phyloP scores from a whole-genome alignment of 2,888 invertebrate species.

The Lymantria monacha region DNA sequence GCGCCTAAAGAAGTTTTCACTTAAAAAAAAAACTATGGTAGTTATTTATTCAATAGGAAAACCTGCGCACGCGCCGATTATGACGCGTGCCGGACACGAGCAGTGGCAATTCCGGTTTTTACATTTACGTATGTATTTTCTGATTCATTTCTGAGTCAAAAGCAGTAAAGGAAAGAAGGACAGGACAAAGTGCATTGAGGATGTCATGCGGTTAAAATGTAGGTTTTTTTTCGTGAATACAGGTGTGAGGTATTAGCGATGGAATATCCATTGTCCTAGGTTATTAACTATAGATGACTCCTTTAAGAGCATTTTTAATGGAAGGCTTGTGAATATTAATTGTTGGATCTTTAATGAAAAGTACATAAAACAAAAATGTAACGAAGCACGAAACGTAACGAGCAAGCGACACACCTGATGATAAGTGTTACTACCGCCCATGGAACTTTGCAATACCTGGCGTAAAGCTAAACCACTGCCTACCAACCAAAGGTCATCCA shows the following conservation, averaged over 20 bases:
- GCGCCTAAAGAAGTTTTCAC: no score
- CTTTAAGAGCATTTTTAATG: not conserved
- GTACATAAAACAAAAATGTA: no score
- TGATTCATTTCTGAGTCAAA: conserved; percentile 8
- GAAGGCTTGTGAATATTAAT: not conserved
- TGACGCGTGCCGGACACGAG: conserved; percentile 1
- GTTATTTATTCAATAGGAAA: not conserved
- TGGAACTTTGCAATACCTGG: no score
- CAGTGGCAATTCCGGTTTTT: conserved; percentile 4
- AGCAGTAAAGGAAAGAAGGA: not conserved
- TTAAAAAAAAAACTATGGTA: no score
- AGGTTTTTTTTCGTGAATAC: not conserved
- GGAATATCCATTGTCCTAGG: not conserved
- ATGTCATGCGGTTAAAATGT: conserved; percentile 1
- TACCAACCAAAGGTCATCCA: no score
- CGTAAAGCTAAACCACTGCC: no score
- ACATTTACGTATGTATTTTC: not conserved
- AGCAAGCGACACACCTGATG: no score
- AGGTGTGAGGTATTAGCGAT: not conserved
- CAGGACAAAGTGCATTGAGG: not conserved
- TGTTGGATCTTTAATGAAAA: no score
- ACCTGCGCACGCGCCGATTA: not conserved
- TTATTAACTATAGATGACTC: not conserved
- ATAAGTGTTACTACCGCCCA: no score
- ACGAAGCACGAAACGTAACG: no score